These are phyloP conservation scores for Cataglyphis albicans DNA, from an alignment of 2,888 invertebrate species.

Conservation along the genomic window DNA sequence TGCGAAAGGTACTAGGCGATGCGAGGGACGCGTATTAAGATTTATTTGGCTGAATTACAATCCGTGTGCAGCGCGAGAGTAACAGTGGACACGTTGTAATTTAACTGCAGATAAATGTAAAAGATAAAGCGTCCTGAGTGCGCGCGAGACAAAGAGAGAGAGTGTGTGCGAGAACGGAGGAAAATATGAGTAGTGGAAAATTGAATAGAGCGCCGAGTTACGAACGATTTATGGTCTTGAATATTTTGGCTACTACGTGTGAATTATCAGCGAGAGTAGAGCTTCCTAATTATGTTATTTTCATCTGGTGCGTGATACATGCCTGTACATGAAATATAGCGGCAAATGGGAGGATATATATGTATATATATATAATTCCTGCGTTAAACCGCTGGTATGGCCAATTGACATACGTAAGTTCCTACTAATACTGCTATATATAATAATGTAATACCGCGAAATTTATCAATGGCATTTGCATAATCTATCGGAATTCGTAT, in stretches of 20 bases:
- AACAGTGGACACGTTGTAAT: conserved; percentile 36
- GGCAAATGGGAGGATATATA: conserved; percentile 3
- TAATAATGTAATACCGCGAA: conserved; percentile 20
- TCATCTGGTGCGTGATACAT: conserved; percentile 50
- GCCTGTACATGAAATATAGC: conserved; percentile 32
- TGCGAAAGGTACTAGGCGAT: conserved; percentile 15
- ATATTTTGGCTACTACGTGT: conserved; percentile 42
- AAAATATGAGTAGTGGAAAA: conserved; percentile 52
- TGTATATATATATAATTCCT: conserved; percentile 25
- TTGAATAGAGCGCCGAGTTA: conserved; percentile 40
- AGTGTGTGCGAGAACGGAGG: background rate
- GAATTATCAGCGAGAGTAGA: conserved; percentile 28
- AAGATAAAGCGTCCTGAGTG: conserved; percentile 28
- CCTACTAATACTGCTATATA: conserved; percentile 19
- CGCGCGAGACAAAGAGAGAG: background rate
- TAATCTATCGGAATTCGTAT: background rate
- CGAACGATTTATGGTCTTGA: conserved; percentile 50
- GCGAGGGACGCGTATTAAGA: conserved; percentile 51
- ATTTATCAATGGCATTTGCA: conserved; percentile 32
- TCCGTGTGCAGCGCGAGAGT: conserved; percentile 31
- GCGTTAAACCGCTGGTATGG: conserved; percentile 33
- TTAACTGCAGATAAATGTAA: conserved; percentile 47
- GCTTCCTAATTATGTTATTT: conserved; percentile 53
- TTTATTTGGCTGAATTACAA: conserved; percentile 56
- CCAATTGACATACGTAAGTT: conserved; percentile 44